Evolutionary conservation across 2,797 vertebrate species (phyloP).

Genomic region (Onychomys leucogaster): DNA sequence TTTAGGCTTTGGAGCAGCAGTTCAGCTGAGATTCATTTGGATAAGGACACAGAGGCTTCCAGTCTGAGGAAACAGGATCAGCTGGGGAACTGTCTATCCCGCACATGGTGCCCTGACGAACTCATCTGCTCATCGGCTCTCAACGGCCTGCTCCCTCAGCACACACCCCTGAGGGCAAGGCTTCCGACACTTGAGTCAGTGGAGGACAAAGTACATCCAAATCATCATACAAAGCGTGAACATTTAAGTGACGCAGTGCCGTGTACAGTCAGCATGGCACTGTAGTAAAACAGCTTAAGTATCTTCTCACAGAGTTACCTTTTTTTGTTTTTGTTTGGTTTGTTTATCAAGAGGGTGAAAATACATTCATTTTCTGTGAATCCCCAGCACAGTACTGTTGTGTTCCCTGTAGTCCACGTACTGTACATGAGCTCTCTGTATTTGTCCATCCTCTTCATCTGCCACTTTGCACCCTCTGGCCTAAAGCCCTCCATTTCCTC

Average conservation of each 20-base stretch:
- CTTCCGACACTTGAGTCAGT: not conserved
- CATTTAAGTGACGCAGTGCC: not conserved
- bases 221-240: not conserved
- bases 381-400: not conserved
- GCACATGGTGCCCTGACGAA: not conserved
- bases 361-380: not conserved
- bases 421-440: not conserved
- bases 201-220: not conserved
- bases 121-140: not conserved
- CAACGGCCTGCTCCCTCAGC: not conserved
- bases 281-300: not conserved
- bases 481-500: not conserved
- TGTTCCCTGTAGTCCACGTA: not conserved
- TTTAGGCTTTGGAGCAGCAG: no score
- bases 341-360: not conserved
- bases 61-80: no score
- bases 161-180: not conserved
- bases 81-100: no score
- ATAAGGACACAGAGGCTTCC: no score
- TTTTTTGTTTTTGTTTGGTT: not conserved
- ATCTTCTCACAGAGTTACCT: not conserved
- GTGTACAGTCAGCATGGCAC: not conserved
- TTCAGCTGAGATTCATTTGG: no score
- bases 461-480: not conserved
- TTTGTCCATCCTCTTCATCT: not conserved